Evolutionary conservation across 2,888 invertebrate species (phyloP).

Genomic region (Drosophila cracens): DNA sequence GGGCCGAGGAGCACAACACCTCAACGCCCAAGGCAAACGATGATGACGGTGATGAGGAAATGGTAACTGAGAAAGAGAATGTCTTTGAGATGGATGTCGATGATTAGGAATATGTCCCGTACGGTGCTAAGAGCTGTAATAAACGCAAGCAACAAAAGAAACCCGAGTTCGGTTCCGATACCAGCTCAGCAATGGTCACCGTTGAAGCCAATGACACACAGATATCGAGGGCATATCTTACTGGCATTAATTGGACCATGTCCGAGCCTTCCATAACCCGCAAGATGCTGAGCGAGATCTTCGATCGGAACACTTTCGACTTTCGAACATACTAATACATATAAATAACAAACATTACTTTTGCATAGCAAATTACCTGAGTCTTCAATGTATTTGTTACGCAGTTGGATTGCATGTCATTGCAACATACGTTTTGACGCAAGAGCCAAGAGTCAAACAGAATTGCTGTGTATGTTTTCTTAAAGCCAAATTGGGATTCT

Average conservation of each 20-base stretch:
- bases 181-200: slow-evolving; percentile 50
- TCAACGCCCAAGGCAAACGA: slow-evolving; percentile 57
- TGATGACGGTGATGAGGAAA: slow-evolving; percentile 39
- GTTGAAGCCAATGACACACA: slow-evolving; percentile 85
- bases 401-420: not conserved
- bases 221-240: slow-evolving; percentile 80
- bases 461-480: not conserved
- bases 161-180: slow-evolving; percentile 56
- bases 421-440: slow-evolving; percentile 1
- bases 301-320: slow-evolving; percentile 86
- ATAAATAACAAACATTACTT: slow-evolving; percentile 6
- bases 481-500: not conserved
- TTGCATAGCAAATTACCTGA: slow-evolving; percentile 26
- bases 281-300: slow-evolving; percentile 86
- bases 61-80: slow-evolving; percentile 13
- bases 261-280: slow-evolving; percentile 86
- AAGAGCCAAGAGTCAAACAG: not conserved
- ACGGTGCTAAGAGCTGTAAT: not conserved
- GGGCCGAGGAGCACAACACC: slow-evolving; percentile 53
- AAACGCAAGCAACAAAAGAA: slow-evolving; percentile 53
- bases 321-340: slow-evolving; percentile 50
- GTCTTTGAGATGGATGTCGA: slow-evolving; percentile 31
- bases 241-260: slow-evolving; percentile 86
- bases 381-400: not conserved
- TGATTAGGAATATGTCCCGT: slow-evolving; percentile 67